phyloP scores from a whole-genome alignment of 2,797 vertebrate species.

The Danio choprae region DNA sequence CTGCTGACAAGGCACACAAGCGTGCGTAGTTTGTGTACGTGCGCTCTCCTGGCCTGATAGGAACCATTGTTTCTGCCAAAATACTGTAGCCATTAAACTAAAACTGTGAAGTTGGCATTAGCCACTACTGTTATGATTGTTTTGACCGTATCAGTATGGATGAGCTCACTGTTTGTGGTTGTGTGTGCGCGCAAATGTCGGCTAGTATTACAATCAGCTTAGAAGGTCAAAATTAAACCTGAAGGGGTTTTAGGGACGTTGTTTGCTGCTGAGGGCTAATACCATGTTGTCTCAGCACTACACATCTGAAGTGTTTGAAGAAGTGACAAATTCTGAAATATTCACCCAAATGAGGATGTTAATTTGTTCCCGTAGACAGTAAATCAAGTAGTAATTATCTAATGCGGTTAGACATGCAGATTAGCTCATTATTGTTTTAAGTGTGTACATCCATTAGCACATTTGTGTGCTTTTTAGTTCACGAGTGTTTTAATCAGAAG shows the following conservation, averaged over 20 bases:
- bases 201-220: conserved; percentile 4
- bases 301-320: background rate
- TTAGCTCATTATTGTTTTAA: conserved; percentile 24
- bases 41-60: background rate
- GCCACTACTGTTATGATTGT: conserved; percentile 2
- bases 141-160: conserved; percentile 12
- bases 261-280: background rate
- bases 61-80: conserved; percentile 9
- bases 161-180: conserved; percentile 12
- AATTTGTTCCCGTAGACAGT: conserved; percentile 31
- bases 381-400: conserved; percentile 40
- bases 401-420: background rate
- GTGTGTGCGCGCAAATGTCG: background rate
- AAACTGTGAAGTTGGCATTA: conserved; percentile 10
- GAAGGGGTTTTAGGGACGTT: conserved; percentile 2
- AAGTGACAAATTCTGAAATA: background rate
- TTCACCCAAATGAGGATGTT: conserved; percentile 9
- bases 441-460: background rate
- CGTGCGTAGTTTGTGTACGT: background rate
- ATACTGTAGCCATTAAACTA: background rate
- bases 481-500: conserved; percentile 3
- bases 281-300: background rate
- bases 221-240: background rate
- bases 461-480: background rate
- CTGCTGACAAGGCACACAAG: background rate